phyloP scores from a whole-genome alignment of 2,888 invertebrate genomes.

The Carpatolechia fugitivella region DNA sequence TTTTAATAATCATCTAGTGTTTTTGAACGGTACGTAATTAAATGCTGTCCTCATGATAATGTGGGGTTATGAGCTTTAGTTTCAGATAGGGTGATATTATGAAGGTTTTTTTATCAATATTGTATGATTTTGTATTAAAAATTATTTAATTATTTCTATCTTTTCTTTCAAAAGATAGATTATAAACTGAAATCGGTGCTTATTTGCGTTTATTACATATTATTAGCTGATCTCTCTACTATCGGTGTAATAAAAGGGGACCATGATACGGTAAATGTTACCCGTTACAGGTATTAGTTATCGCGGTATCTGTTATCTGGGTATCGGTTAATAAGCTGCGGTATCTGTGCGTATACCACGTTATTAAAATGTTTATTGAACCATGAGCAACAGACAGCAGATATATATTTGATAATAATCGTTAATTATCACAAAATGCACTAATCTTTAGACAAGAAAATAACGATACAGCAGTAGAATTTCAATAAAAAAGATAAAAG shows the following conservation, averaged over 20 bases:
- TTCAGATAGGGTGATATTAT: constrained; percentile 1
- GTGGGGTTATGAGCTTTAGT: constrained; percentile 21
- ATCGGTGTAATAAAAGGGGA: constrained; percentile 26
- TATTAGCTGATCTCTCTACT: constrained; percentile 37
- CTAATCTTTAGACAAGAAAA: not conserved
- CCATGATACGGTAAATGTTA: constrained; percentile 8
- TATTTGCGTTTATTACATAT: constrained; percentile 35
- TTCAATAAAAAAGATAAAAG: too few relatives aligned
- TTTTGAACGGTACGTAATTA: constrained; percentile 26
- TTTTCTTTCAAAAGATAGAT: not conserved
- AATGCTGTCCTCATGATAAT: constrained; percentile 18
- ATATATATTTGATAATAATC: constrained; percentile 14
- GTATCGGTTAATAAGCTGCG: constrained; percentile 38
- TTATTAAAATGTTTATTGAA: constrained; percentile 42
- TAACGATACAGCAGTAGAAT: not conserved
- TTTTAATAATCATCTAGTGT: constrained; percentile 59
- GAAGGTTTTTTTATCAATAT: not conserved
- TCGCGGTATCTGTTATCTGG: constrained; percentile 31
- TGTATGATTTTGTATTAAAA: too few relatives aligned
- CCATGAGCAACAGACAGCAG: constrained; percentile 28
- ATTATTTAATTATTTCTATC: too few relatives aligned
- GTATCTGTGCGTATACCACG: constrained; percentile 28
- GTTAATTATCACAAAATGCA: not conserved
- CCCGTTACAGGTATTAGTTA: constrained; percentile 31
- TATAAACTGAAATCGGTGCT: not conserved